Base-by-base conservation (phyloP, 64 coral and sea anemone species). In the Exaiptasia diaphana region DNA sequence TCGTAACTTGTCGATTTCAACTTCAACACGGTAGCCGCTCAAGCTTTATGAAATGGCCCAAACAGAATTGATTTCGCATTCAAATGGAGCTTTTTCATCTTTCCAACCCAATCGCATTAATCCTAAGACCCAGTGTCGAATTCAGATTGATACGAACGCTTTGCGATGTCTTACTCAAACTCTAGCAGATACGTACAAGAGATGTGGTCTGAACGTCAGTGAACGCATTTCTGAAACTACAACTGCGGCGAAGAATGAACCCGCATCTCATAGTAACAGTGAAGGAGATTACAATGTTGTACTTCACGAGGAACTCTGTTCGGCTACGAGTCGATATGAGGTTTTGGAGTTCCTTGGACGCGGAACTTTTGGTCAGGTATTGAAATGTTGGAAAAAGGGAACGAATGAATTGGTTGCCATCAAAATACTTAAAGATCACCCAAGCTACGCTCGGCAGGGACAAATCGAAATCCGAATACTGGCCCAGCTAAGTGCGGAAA, bases 331-430 rank as follows among this genome's bases (percentile, higher is more conserved):
- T 18, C 39, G 85, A 34, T 99, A 99, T 40, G 95, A 99, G 71
- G 81, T 99, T 37, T 68, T 99, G 4, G 95, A 99, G 38, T 99
- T 99, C 62, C 84, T 99, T 14, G 95, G 95, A n/a, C 95, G 95
- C 27, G 95, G 95, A 22, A 99, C 95, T 3, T 99, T 99, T 38
- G 95, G 95, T 42, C 95, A 99, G 79, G 95, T 99, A 20, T 73
- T 99, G 26, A 99, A 99, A 81, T 99, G 95, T 41, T 99, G 95
- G 95, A 99, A 99, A 59, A 92, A 93, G 61, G 95, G 95, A 67
- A 93, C 95, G 1, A 91, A 99, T 67, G 95, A 99, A 43, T 72
- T 92, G 11, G 86, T 84, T 20, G 95, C 95, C 12, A 99, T 99
- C 43, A 99, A 99, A 78, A 93, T 99, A 59, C 76, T 99, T 64